Evolutionary conservation across 2,888 invertebrate species (phyloP).

Genomic region (Phrixothrix hirtus): DNA sequence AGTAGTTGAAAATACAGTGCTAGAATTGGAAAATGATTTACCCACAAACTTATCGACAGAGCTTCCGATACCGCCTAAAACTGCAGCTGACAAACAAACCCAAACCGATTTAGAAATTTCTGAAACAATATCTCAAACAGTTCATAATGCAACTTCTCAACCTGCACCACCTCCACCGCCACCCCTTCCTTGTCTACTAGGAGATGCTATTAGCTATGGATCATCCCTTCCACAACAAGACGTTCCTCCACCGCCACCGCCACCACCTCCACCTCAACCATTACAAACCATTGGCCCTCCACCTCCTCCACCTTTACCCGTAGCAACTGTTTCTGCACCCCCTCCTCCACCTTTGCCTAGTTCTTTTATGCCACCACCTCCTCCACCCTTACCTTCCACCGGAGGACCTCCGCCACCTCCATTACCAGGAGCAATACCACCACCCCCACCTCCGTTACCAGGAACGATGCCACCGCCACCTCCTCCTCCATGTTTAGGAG

Average conservation of each 20-base stretch:
- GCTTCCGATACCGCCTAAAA: no score
- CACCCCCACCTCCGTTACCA: conserved; percentile 52
- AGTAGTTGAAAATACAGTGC: no score
- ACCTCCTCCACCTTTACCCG: conserved; percentile 32
- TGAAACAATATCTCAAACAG: no score
- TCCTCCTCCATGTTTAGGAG: conserved; percentile 18
- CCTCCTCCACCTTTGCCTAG: neutral
- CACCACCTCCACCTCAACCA: conserved; percentile 26
- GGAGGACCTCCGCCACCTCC: conserved; percentile 30
- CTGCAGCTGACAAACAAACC: no score
- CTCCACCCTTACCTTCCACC: conserved; percentile 8
- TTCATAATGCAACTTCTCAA: neutral
- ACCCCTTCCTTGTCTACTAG: conserved; percentile 5
- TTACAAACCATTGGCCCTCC: conserved; percentile 29
- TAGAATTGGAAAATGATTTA: no score
- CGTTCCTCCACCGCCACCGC: conserved; percentile 33
- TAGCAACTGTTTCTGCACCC: conserved; percentile 3
- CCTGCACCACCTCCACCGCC: conserved; percentile 23
- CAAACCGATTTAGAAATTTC: no score
- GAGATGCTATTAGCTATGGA: neutral
- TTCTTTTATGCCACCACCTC: conserved; percentile 23
- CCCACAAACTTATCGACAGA: no score
- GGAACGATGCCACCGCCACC: conserved; percentile 37
- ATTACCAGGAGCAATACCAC: conserved; percentile 26
- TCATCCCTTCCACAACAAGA: neutral